Evolutionary conservation across 1,140 invertebrate species (phyloP).

Genomic region (Oreohelix idahoensis): DNA sequence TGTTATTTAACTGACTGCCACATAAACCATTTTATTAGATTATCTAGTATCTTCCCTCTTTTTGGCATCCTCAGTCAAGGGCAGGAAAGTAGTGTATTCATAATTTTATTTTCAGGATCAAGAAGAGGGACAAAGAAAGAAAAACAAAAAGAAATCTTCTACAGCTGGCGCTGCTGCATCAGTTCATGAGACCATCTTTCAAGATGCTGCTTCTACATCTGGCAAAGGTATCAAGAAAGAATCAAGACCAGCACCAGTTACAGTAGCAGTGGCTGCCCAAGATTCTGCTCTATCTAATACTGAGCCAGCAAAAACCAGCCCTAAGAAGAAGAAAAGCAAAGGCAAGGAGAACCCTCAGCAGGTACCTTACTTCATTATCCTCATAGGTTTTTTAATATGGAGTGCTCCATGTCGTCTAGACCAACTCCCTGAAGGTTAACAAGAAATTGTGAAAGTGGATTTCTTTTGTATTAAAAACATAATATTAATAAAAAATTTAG

Average conservation of each 20-base stretch:
- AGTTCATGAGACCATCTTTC: not conserved
- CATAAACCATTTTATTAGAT: too few species aligned
- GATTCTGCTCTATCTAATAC: not conserved
- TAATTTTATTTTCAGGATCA: too few species aligned
- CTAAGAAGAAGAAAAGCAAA: slow-evolving; percentile 45
- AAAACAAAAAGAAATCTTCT: slow-evolving; percentile 40
- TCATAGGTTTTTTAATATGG: not conserved
- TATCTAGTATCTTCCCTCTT: too few species aligned
- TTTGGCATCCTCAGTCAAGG: too few species aligned
- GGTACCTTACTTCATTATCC: not conserved
- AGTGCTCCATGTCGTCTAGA: too few species aligned
- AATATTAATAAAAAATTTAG: too few species aligned
- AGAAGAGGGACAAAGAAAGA: slow-evolving; percentile 39
- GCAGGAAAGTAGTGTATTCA: too few species aligned
- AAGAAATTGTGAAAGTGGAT: too few species aligned
- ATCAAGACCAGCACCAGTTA: not conserved
- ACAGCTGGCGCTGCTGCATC: not conserved
- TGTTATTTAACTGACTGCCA: too few species aligned
- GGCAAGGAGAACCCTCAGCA: slow-evolving; percentile 14
- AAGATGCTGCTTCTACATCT: slow-evolving; percentile 14
- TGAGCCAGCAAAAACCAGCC: slow-evolving; percentile 27
- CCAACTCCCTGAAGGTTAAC: too few species aligned
- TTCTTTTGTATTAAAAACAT: too few species aligned
- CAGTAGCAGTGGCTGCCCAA: not conserved
- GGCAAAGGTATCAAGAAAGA: not conserved